Base-by-base conservation (phyloP, 2,888 invertebrate species). In the Parapristionchus giblindavisi region DNA sequence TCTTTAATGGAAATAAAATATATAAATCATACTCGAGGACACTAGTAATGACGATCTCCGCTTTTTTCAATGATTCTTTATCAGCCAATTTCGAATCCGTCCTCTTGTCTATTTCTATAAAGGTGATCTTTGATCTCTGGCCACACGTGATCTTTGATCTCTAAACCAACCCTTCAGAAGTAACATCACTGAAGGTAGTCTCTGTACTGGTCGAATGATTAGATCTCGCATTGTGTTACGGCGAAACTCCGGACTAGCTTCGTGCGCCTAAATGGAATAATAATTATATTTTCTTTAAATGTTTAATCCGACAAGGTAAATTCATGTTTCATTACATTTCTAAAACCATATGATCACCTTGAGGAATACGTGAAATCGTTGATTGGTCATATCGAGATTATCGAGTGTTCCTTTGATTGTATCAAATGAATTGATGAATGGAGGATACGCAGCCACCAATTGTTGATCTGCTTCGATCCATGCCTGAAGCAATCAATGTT, bases 361-460 rank as follows among this genome's bases (percentile, higher is more conserved):
- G 81, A 98, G 92, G 91, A 98, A 98, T 87, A 96, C 97, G 91
- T 97, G 96, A 91, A 99, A 99, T 89, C 96, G 92, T 58, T 96
- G 95, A 90, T 96, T 95, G 88, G 92, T 93, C 89, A 92, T 92
- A 91, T 96, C 96, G 91, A 96, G 96, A 88, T 93, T 92, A 85
- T 92, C 91, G 88, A 98, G 91, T 91, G 94, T 94, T 88, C 95
- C 94, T 90, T 96, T 96, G 90, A 95, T 95, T 89, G 94, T 94
- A 89, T 98, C 97, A 89, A 96, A 97, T 90, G 94, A 97, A 90
- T 99, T 99, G 75, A 99, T 94, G 90, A 96, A 99, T 27, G 96
- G 95, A 78, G 97, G 96, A 91, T 99, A 99, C 1, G 95, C 94
- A 90, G 65, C 66, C 8, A 52, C 24, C 29, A 82, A 51, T 32